These are phyloP conservation scores for Proisotoma minuta DNA, from an alignment of 2,888 invertebrate genomes.

Conservation along the genomic window DNA sequence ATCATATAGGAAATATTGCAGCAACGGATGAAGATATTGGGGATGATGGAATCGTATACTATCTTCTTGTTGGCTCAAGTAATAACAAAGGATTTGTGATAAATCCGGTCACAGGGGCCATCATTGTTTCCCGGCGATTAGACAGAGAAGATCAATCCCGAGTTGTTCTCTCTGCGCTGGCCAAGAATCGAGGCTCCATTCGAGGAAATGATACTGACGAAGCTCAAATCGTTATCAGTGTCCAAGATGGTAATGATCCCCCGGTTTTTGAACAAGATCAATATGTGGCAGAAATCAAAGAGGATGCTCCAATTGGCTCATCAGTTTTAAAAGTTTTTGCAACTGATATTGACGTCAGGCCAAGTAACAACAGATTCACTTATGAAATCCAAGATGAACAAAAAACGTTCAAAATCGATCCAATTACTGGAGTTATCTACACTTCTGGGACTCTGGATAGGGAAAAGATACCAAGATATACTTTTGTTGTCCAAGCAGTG, in stretches of 20 bases:
- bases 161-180: conserved; percentile 83
- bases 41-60: conserved; percentile 71
- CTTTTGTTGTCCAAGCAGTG: conserved; percentile 76
- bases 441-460: conserved; percentile 70
- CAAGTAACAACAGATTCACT: conserved; percentile 85
- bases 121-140: conserved; percentile 70
- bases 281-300: conserved; percentile 75
- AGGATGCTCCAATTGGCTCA: conserved; percentile 70
- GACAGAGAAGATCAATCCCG: conserved; percentile 64
- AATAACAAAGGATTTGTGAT: conserved; percentile 68
- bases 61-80: conserved; percentile 71
- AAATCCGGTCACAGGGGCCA: conserved; percentile 70
- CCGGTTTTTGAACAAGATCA: conserved; percentile 77
- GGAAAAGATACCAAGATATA: conserved; percentile 70
- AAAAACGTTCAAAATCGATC: conserved; percentile 81
- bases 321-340: conserved; percentile 75
- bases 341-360: conserved; percentile 82
- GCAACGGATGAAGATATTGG: conserved; percentile 86
- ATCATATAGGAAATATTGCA: conserved; percentile 81
- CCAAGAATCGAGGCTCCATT: conserved; percentile 90
- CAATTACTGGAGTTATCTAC: conserved; percentile 73
- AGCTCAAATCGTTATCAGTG: conserved; percentile 86
- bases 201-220: conserved; percentile 92
- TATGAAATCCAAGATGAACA: conserved; percentile 83
- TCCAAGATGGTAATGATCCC: conserved; percentile 94